Base-by-base conservation (phyloP, 2,113 vertebrate genomes). In the Pseudonaja textilis region DNA sequence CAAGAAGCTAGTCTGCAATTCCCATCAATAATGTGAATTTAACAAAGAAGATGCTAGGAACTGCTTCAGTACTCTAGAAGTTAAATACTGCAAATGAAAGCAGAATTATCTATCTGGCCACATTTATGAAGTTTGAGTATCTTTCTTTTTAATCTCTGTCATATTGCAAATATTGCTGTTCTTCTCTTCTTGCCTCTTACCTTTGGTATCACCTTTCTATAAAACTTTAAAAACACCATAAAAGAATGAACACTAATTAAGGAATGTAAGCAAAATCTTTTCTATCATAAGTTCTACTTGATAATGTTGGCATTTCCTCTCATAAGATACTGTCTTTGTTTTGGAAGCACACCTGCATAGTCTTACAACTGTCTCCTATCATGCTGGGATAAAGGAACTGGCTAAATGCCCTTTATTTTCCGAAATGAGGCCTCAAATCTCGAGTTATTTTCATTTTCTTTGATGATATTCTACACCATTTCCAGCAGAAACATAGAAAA, bases 401-500 rank as follows among this genome's bases (percentile, higher is more conserved):
- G 94, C 12, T 29, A 88, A 92, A 92, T 89, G 86, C 92, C 64
- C 59, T 47, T 23, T 91, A 59, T 91, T 88, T 74, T 86, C 90
- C n/a, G 87, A 90, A 93, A 95, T 34, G 69, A 95, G 94, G 0
- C 0, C 1, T 39, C 93, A 92, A 85, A 87, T 85, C 81, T 87
- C 29, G 39, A 88, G 25, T 94, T 90, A 26, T 85, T 92, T 90
- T 93, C 61, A 42, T 39, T 88, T 56, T 0, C 2, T 91, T 95
- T 95, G 92, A 95, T 93, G 94, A 39, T 91, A 54, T 92, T 81
- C 18, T 22, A 29, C 69, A 34, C 54, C 1, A 55, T 57, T 81
- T 57, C 55, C 95, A 94, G 95, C 96, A 96, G 91, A 94, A 95
- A 74, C 26, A 69, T 87, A 94, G 93, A 94, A 92, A 94, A 96